phyloP scores from a whole-genome alignment of 2,113 vertebrate species.

The Hyperopisus bebe region DNA sequence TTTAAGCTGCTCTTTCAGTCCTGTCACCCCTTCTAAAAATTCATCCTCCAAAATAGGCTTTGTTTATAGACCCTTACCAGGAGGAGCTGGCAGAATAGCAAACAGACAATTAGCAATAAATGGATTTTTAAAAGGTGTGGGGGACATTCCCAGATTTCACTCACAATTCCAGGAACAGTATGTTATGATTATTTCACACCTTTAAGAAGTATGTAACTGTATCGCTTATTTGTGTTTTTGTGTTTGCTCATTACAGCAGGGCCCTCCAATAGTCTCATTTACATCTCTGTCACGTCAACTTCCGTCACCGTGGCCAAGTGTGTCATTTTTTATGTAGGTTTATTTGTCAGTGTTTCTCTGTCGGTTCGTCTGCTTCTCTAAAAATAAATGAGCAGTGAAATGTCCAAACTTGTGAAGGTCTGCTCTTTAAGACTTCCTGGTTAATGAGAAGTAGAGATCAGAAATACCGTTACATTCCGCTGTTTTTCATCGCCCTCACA shows the following conservation, averaged over 20 bases:
- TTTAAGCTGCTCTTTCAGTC: neutral
- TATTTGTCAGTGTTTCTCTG: neutral
- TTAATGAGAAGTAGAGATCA: neutral
- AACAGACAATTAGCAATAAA: neutral
- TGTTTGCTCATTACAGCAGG: neutral
- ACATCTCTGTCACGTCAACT: neutral
- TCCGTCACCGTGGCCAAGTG: neutral
- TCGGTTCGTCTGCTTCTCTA: neutral
- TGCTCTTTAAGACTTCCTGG: neutral
- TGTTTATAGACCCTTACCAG: neutral
- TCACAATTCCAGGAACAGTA: neutral
- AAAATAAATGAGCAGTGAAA: neutral
- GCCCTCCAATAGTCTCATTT: neutral
- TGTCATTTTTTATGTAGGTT: neutral
- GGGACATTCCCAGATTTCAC: neutral
- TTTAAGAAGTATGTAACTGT: neutral
- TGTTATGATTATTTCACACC: neutral
- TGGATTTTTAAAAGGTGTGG: neutral
- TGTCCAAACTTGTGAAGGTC: neutral
- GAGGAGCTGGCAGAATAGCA: neutral
- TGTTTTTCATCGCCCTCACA: neutral
- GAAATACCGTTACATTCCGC: neutral
- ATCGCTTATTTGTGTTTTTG: neutral
- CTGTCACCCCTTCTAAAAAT: neutral
- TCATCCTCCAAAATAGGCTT: neutral